Conservation (phyloP, 2,797 vertebrate species). For the Lithobates pipiens region DNA sequence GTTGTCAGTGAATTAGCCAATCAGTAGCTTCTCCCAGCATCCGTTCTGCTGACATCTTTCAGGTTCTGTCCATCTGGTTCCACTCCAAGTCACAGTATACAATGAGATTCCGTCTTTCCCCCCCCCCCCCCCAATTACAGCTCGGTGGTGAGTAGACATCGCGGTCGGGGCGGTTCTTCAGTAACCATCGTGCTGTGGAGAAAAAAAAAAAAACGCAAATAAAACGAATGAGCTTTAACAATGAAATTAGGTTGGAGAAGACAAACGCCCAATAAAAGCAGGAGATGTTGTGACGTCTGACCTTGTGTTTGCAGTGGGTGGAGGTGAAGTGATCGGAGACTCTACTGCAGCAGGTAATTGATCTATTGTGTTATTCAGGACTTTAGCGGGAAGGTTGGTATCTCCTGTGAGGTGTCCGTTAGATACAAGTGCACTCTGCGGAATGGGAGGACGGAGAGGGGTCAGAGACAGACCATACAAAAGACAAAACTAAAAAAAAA, state of each 20-base stretch:
- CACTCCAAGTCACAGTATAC: background rate
- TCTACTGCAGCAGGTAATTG: constrained; percentile 67
- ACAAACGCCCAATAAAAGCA: background rate
- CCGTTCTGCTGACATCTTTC: background rate
- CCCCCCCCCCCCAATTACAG: constrained; percentile 82
- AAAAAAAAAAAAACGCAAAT: background rate
- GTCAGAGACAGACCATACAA: background rate
- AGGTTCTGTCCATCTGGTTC: background rate
- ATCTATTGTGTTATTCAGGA: constrained; percentile 73
- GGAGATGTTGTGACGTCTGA: constrained; percentile 66
- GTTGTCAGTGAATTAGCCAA: background rate
- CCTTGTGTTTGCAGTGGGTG: constrained; percentile 78
- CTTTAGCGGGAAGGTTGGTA: constrained; percentile 71
- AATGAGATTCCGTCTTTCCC: background rate
- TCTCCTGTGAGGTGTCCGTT: constrained; percentile 84
- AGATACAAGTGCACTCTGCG: constrained; percentile 81
- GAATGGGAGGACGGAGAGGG: constrained; percentile 50
- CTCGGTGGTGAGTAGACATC: constrained; percentile 94
- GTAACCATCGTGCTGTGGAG: constrained; percentile 66
- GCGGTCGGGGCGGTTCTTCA: constrained; percentile 78
- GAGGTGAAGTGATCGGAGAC: constrained; percentile 71
- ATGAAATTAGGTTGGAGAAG: background rate
- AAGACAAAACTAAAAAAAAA: no score
- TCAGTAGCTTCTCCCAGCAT: background rate
- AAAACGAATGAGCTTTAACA: background rate